phyloP scores from a whole-genome alignment of 1,140 invertebrate species.

The Argopecten irradians region DNA sequence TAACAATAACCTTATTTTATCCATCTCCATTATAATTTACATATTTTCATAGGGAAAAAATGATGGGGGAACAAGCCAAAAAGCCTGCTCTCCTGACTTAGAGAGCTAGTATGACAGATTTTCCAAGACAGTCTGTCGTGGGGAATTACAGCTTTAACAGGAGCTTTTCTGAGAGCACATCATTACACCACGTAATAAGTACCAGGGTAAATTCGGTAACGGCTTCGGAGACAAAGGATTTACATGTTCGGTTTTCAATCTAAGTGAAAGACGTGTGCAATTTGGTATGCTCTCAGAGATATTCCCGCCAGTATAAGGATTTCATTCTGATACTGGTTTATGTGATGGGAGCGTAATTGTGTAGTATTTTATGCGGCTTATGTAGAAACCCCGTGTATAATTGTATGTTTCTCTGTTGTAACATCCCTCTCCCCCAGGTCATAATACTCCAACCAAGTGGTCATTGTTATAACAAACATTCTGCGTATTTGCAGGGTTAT shows the following conservation, averaged over 20 bases:
- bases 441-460: too few relatives aligned
- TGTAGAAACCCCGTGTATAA: too few relatives aligned
- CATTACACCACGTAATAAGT: background rate
- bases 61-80: too few relatives aligned
- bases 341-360: background rate
- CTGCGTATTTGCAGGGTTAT: too few relatives aligned
- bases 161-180: background rate
- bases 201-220: background rate
- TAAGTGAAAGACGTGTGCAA: background rate
- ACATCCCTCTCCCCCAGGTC: too few relatives aligned
- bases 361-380: too few relatives aligned
- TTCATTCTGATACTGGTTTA: background rate
- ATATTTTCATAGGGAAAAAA: too few relatives aligned
- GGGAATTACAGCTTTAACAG: background rate
- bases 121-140: background rate
- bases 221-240: background rate
- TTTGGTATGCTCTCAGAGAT: background rate
- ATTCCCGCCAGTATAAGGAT: background rate
- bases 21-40: too few relatives aligned
- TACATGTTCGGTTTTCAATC: background rate
- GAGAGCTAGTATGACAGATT: background rate
- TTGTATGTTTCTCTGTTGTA: too few relatives aligned
- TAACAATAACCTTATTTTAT: too few relatives aligned
- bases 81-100: too few relatives aligned
- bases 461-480: too few relatives aligned